Conservation (phyloP, 2,797 vertebrate species). For the Phataginus tricuspis region DNA sequence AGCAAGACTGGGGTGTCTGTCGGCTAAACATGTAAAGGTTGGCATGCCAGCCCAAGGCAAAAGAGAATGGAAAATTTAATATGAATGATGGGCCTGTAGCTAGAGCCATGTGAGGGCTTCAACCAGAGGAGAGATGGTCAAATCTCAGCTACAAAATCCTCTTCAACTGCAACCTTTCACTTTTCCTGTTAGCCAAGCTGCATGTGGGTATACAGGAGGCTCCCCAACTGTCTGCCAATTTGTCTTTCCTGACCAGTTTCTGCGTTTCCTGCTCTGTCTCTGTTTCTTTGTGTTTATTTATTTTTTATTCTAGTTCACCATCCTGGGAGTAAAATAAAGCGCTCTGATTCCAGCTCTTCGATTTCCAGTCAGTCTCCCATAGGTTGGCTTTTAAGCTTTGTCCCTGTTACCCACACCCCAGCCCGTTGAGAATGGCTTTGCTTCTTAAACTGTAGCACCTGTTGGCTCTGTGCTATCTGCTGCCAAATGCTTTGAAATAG, state of each 20-base stretch:
- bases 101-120: background rate
- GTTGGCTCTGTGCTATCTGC: conserved; percentile 48
- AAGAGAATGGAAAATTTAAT: background rate
- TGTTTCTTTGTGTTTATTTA: conserved; percentile 81
- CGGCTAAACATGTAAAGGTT: background rate
- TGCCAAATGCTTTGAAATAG: conserved; percentile 64
- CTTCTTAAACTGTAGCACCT: conserved; percentile 62
- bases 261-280: conserved; percentile 78
- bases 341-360: conserved; percentile 96
- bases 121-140: background rate
- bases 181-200: conserved; percentile 43
- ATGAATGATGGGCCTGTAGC: background rate
- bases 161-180: background rate
- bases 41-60: background rate
- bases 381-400: conserved; percentile 92
- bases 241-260: conserved; percentile 72
- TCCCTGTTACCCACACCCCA: conserved; percentile 63
- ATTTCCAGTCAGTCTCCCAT: conserved; percentile 94
- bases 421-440: conserved; percentile 80
- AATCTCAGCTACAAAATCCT: background rate
- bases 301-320: conserved; percentile 93
- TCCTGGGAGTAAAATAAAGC: conserved; percentile 96
- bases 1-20: background rate
- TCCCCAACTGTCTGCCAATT: conserved; percentile 52
- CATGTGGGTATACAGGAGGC: conserved; percentile 22